Evolutionary conservation across 2,888 invertebrate genomes (phyloP).

Genomic region (Deilephila elpenor): DNA sequence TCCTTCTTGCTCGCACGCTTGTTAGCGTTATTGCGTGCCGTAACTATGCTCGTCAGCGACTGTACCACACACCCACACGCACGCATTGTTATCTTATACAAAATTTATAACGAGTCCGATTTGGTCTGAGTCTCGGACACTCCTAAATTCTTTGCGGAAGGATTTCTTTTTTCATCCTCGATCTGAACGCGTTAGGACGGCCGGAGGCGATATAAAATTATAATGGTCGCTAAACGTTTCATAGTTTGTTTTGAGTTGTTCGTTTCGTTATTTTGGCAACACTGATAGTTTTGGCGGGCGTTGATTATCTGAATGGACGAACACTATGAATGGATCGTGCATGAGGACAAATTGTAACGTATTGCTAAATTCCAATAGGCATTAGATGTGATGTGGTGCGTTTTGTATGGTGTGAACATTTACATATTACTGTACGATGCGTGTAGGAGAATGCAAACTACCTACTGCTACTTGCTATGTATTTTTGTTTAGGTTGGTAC

Average conservation of each 20-base stretch:
- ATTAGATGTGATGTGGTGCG: conserved; percentile 5
- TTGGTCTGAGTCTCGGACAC: conserved; percentile 76
- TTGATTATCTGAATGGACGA: conserved; percentile 58
- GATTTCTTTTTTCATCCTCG: conserved; percentile 68
- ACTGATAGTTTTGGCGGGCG: conserved; percentile 63
- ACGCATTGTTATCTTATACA: conserved; percentile 82
- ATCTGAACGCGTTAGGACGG: conserved; percentile 62
- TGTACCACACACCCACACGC: conserved; percentile 81
- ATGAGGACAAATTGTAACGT: conserved; percentile 9
- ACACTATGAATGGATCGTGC: conserved; percentile 54
- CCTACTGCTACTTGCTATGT: conserved; percentile 10
- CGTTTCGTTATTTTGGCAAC: conserved; percentile 69
- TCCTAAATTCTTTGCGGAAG: conserved; percentile 83
- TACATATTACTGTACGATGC: conserved; percentile 19
- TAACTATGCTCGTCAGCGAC: conserved; percentile 83
- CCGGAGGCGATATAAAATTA: conserved; percentile 71
- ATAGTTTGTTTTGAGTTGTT: conserved; percentile 66
- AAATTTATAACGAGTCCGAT: conserved; percentile 83
- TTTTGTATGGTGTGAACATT: conserved; percentile 11
- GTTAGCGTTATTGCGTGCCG: conserved; percentile 84
- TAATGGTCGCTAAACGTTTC: conserved; percentile 56
- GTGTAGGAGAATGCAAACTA: conserved; percentile 20
- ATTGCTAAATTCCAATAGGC: conserved; percentile 24
- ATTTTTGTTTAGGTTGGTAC: conserved; percentile 20
- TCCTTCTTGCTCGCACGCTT: conserved; percentile 74